A percentile compares a stretch with the other conserved stretches of the same genome.
Evolutionary conservation across 2,797 vertebrate species (phyloP).

Genomic region (Acipenser oxyrinchus): DNA sequence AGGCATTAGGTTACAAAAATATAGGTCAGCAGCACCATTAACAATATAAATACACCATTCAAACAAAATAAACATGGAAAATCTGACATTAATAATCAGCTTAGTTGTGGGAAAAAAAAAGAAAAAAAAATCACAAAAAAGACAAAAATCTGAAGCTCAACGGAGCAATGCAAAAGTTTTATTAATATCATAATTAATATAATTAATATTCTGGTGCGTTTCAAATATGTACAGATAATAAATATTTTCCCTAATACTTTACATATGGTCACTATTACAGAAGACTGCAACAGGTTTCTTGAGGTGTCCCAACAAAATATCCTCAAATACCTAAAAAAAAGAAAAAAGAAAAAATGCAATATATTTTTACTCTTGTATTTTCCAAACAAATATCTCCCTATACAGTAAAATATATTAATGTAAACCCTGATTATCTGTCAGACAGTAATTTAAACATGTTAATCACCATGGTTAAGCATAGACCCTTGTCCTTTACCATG

Average conservation of each 20-base stretch:
- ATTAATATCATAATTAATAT: slow-evolving; percentile 44
- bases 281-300: slow-evolving; percentile 64
- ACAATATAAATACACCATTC: slow-evolving; percentile 95
- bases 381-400: no score
- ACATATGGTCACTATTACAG: slow-evolving; percentile 76
- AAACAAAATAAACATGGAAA: slow-evolving; percentile 89
- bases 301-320: slow-evolving; percentile 55
- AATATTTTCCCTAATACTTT: slow-evolving; percentile 83
- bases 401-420: no score
- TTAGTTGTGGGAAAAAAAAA: slow-evolving; percentile 47
- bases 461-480: no score
- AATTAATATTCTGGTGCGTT: slow-evolving; percentile 62
- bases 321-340: slow-evolving; percentile 63
- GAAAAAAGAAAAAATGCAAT: slow-evolving; percentile 8
- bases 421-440: no score
- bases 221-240: slow-evolving; percentile 96
- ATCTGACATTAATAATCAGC: slow-evolving; percentile 71
- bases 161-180: slow-evolving; percentile 46
- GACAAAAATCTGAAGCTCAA: slow-evolving; percentile 47
- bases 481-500: no score
- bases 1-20: slow-evolving; percentile 98
- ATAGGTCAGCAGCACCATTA: slow-evolving; percentile 95
- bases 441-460: no score
- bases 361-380: not conserved
- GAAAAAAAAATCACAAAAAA: slow-evolving; percentile 49